Evolutionary conservation across 2,888 invertebrate genomes (phyloP).

Genomic region (Sarcophaga caerulescens): DNA sequence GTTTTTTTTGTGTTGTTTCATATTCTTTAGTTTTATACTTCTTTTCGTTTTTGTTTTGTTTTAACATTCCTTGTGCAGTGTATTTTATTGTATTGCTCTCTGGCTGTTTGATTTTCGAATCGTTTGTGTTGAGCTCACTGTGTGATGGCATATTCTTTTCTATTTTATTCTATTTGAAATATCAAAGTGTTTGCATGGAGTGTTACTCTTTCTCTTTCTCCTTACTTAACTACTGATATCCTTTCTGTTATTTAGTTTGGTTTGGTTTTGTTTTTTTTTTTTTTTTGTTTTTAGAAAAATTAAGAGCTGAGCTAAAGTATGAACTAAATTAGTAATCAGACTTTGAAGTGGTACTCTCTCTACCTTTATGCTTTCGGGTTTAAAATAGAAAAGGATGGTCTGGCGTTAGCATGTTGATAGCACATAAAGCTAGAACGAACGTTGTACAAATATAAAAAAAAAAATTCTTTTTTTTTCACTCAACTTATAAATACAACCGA

Average conservation of each 20-base stretch:
- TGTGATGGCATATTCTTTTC: conserved; percentile 35
- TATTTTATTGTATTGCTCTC: not conserved
- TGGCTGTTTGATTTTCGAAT: conserved; percentile 2
- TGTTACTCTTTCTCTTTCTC: conserved; percentile 34
- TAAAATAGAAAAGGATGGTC: no score
- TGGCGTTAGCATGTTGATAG: no score
- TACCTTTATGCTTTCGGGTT: not conserved
- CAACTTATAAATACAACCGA: no score
- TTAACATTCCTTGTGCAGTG: conserved; percentile 35
- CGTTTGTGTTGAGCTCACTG: conserved; percentile 10
- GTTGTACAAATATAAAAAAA: no score
- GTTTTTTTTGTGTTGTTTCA: not conserved
- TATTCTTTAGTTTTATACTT: conserved; percentile 16
- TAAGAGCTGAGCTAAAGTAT: not conserved
- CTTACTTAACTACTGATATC: not conserved
- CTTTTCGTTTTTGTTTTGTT: conserved; percentile 36
- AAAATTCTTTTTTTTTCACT: no score
- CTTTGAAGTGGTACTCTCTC: not conserved
- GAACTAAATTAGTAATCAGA: not conserved
- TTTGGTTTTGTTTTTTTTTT: no score
- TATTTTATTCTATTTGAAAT: conserved; percentile 57
- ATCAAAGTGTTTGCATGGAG: conserved; percentile 61
- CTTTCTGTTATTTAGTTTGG: conserved; percentile 11
- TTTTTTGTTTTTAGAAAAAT: not conserved
- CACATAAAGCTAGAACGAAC: no score